Base-by-base conservation (phyloP, 2,113 vertebrate species). In the Sporophila hypoxantha region DNA sequence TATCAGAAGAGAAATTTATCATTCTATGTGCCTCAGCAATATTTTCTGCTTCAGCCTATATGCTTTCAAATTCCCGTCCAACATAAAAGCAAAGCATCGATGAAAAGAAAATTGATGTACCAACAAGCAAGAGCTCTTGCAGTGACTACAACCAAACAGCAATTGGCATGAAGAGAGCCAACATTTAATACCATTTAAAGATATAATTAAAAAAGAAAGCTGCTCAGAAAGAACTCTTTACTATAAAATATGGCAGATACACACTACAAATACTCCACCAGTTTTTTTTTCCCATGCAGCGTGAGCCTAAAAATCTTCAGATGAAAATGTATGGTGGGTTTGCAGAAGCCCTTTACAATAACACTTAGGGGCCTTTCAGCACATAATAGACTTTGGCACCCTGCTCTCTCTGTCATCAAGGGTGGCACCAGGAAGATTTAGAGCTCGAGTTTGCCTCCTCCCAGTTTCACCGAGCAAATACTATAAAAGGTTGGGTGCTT, bases 151-250 rank as follows among this genome's bases (percentile, higher is more conserved):
- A 91, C 88, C 73, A 89, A 94, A 94, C 89, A 92, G 92, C 95
- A 94, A 95, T 52, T 93, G 92, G 92, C 78, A 92, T 83, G 77
- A 93, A 91, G 75, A 81, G 65, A 93, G 65, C 55, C 88, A 95
- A 91, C 93, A 81, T 61, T 93, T 94, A 93, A 94, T 76, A 93
- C 68, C 76, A 52, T 96, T 95, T 95, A 92, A 85, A 93, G 93
- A 80, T 82, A 88, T 95, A 96, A 96, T 95, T 96, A 94, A 93
- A 96, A 94, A 95, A 57, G 89, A 95, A 85, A 95, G 85, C 88
- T 81, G 59, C 44, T 95, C 91, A 93, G 85, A 92, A 95, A 92
- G 41, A 44, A 44, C 59, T 76, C 85, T 90, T 91, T 82, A 87
- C 75, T 88, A 59, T 95, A 94, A 96, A 93, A 91, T 93, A 94